Evolutionary conservation across 1,140 invertebrate genomes (phyloP).

Genomic region (Onthophagus taurus): DNA sequence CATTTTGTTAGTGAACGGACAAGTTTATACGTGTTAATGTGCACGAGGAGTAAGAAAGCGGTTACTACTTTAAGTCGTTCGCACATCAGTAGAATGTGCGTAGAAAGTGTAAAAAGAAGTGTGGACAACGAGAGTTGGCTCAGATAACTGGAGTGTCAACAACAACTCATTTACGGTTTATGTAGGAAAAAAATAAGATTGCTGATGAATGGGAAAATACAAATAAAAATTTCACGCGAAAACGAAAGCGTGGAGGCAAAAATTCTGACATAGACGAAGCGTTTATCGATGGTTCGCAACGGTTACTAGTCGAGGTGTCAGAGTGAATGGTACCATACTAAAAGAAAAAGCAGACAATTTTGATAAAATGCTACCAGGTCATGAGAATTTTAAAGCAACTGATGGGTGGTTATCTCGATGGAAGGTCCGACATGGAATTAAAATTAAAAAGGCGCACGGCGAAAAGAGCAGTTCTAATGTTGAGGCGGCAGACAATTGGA

Average conservation of each 20-base stretch:
- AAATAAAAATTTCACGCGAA: too few species aligned
- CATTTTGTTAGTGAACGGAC: too few species aligned
- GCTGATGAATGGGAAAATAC: too few species aligned
- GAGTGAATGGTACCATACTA: constrained; percentile 2
- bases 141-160: too few species aligned
- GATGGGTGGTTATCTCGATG: constrained; percentile 7
- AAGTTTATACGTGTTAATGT: too few species aligned
- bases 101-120: too few species aligned
- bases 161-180: too few species aligned
- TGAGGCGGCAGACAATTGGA: not conserved
- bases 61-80: too few species aligned
- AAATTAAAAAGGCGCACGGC: not conserved
- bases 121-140: too few species aligned
- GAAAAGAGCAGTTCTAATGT: constrained; percentile 3
- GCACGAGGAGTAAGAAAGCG: too few species aligned
- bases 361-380: not conserved
- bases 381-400: constrained; percentile 5
- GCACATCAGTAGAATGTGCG: too few species aligned
- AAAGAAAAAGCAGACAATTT: not conserved
- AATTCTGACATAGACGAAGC: constrained; percentile 15
- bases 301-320: not conserved
- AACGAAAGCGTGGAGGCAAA: constrained; percentile 15
- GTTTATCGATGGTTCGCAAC: constrained; percentile 5
- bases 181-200: too few species aligned
- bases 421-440: constrained; percentile 3